Evolutionary conservation across 2,888 invertebrate genomes (phyloP).

Genomic region (Acleris emargana): DNA sequence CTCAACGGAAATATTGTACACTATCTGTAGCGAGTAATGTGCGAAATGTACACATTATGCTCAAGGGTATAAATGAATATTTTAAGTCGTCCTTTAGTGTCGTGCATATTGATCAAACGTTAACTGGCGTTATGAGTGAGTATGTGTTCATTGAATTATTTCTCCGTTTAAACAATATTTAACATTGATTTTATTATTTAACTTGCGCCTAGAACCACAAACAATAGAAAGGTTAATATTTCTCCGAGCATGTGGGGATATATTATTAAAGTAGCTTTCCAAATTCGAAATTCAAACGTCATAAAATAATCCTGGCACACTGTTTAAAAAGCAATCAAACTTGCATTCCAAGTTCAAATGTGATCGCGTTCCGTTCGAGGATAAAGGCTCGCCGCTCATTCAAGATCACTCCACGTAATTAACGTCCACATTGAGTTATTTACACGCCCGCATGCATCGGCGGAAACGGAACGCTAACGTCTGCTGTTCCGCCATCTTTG

Average conservation of each 20-base stretch:
- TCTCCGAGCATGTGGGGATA: no score
- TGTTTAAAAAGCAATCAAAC: slow-evolving; percentile 22
- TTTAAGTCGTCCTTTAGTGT: not conserved
- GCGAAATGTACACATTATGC: slow-evolving; percentile 21
- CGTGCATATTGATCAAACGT: no score
- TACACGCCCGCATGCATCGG: slow-evolving; percentile 76
- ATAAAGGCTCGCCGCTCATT: slow-evolving; percentile 52
- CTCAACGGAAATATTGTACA: slow-evolving; percentile 38
- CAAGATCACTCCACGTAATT: slow-evolving; percentile 78
- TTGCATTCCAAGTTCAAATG: slow-evolving; percentile 59
- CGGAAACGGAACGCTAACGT: slow-evolving; percentile 60
- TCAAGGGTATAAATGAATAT: not conserved
- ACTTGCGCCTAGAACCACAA: no score
- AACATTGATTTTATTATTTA: no score
- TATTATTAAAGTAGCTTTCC: not conserved
- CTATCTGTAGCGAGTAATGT: slow-evolving; percentile 17
- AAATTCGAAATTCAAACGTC: slow-evolving; percentile 5
- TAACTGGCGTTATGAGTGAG: no score
- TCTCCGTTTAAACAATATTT: no score
- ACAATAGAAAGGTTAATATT: no score
- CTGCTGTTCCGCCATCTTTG: slow-evolving; percentile 25
- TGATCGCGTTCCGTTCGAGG: slow-evolving; percentile 65
- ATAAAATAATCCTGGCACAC: slow-evolving; percentile 5
- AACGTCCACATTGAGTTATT: slow-evolving; percentile 77
- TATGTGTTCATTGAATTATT: no score